phyloP scores from a whole-genome alignment of 2,113 vertebrate species.

The Alexandromys fortis region DNA sequence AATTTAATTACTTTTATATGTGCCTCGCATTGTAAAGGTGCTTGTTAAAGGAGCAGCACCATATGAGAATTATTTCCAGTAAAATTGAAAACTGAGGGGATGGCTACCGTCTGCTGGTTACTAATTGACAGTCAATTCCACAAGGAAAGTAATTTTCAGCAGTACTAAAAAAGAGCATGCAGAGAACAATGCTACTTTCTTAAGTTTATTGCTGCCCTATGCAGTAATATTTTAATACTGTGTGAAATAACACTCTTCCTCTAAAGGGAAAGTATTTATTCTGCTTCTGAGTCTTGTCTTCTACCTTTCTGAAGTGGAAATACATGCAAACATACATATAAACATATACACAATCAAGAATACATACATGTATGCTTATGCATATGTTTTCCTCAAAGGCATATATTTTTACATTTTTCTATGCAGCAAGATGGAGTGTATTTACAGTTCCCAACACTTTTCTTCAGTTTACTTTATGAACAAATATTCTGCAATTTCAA shows the following conservation, averaged over 20 bases:
- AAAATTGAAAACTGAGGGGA: slow-evolving; percentile 70
- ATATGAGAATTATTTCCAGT: slow-evolving; percentile 68
- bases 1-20: slow-evolving; percentile 81
- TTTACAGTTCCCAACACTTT: background rate
- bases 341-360: background rate
- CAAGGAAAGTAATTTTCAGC: slow-evolving; percentile 71
- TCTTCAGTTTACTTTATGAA: background rate
- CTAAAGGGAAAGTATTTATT: background rate
- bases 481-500: background rate
- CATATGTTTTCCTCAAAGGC: background rate
- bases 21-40: slow-evolving; percentile 74
- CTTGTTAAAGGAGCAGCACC: slow-evolving; percentile 72
- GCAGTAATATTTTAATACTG: slow-evolving; percentile 31
- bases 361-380: background rate
- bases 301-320: background rate
- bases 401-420: background rate
- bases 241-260: background rate
- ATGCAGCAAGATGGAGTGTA: background rate
- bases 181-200: slow-evolving; percentile 62
- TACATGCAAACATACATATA: too few relatives aligned
- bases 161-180: slow-evolving; percentile 68
- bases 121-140: slow-evolving; percentile 71
- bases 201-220: slow-evolving; percentile 55
- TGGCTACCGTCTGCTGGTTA: slow-evolving; percentile 67
- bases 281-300: background rate